A percentile compares a stretch with the other conserved stretches of the same genome.
These are phyloP conservation scores for Nectonema munidae DNA, from an alignment of 2,888 invertebrate species.

Conservation along the genomic window DNA sequence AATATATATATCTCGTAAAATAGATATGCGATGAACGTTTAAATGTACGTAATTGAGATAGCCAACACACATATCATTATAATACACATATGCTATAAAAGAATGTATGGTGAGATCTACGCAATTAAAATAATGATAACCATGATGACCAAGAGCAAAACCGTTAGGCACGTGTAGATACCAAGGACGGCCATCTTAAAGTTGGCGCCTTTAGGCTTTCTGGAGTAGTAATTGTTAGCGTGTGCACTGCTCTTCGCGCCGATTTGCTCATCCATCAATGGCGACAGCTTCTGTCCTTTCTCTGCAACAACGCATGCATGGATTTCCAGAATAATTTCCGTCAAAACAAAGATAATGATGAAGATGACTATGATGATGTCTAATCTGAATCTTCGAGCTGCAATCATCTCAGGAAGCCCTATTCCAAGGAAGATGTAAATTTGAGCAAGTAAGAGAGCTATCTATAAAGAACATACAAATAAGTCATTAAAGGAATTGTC, in stretches of 20 bases:
- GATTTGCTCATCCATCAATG: too few species aligned
- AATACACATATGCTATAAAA: too few species aligned
- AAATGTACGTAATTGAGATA: too few species aligned
- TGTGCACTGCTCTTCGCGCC: too few species aligned
- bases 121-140: constrained; percentile 2
- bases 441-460: not conserved
- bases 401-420: constrained; percentile 1
- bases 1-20: too few species aligned
- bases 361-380: constrained; percentile 8
- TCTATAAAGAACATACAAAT: too few species aligned
- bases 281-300: not conserved
- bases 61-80: too few species aligned
- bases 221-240: constrained; percentile 2
- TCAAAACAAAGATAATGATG: constrained; percentile 6
- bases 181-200: constrained; percentile 9
- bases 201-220: not conserved
- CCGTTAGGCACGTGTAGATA: not conserved
- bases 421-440: constrained; percentile 9
- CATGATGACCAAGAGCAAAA: not conserved
- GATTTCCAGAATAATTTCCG: constrained; percentile 8
- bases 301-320: constrained; percentile 1
- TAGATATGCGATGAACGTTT: too few species aligned
- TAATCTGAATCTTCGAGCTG: not conserved
- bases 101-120: too few species aligned
- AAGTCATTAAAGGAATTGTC: too few species aligned